Base-by-base conservation (phyloP, 1,140 invertebrate species). In the Ostrea edulis region DNA sequence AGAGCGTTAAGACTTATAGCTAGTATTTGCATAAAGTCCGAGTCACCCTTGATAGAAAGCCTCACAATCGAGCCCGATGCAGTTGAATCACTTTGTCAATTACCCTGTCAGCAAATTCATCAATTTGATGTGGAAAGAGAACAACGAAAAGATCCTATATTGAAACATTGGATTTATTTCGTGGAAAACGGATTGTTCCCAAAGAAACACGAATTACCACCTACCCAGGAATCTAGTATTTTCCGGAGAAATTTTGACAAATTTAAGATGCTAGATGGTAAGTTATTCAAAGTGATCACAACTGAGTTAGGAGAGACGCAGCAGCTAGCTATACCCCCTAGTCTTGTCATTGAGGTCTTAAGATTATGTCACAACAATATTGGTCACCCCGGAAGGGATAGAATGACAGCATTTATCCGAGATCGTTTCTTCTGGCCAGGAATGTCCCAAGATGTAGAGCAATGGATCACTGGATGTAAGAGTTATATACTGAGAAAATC, bases 401-500 rank as follows among this genome's bases (percentile, higher is more conserved):
- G 51, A 20, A 87, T 71, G 5, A 2, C n/a, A 3, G 53, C 68
- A 54, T 29, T 87, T 8, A 55, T 82, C 1, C 14, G 71, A 54
- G 58, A 88, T 4, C 0, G 83, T 5, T 88, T 82, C 17, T 82
- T 55, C 62, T 88, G 87, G 87, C 65, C 68, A 0, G 84, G 84
- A 0, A 86, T 88, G 68, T 22, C 22, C 0, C 2, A 51, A 20
- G 84, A 90, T 65, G 25, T 85, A 11, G 88, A 89, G 20, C 25
- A 89, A 22, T 84, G 82, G 35, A 54, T 84, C 11, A 68, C 35
- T 3, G n/a, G 29, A 1, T 85, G 87, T 54, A 53, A 86, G 7
- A 54, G 84, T n/a, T 88, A 85, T 12, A 51, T 89, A 2, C 17
- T 22, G 22, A 83, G 85, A 82, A 89, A 89, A 55, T 68, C 58